A percentile compares a stretch with the other conserved stretches of the same genome.
These are phyloP conservation scores for Eugnorisma glareosa DNA, from an alignment of 2,888 invertebrate species.

Conservation along the genomic window DNA sequence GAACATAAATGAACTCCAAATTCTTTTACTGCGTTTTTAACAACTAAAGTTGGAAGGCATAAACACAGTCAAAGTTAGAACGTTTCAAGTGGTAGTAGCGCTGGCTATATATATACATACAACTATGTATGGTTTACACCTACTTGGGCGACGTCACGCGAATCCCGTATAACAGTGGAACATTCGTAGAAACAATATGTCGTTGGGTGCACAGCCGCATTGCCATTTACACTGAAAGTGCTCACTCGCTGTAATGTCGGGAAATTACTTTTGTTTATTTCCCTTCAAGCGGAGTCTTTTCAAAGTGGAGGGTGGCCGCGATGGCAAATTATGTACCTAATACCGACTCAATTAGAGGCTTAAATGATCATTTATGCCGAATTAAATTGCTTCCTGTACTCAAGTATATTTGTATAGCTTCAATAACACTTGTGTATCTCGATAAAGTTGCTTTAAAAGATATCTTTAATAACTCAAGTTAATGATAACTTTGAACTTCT, in stretches of 20 bases:
- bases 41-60: slow-evolving; percentile 47
- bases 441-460: slow-evolving; percentile 15
- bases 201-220: slow-evolving; percentile 73
- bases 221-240: slow-evolving; percentile 77
- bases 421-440: slow-evolving; percentile 38
- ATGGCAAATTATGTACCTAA: slow-evolving; percentile 62
- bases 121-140: slow-evolving; percentile 65
- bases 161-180: slow-evolving; percentile 74
- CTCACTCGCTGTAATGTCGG: slow-evolving; percentile 73
- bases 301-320: slow-evolving; percentile 59
- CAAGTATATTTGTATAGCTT: slow-evolving; percentile 41
- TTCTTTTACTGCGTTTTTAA: slow-evolving; percentile 49
- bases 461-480: slow-evolving; percentile 28
- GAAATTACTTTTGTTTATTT: slow-evolving; percentile 76
- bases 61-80: slow-evolving; percentile 43
- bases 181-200: slow-evolving; percentile 80
- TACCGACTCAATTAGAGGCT: slow-evolving; percentile 63
- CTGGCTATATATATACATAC: slow-evolving; percentile 25
- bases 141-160: slow-evolving; percentile 75
- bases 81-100: slow-evolving; percentile 43
- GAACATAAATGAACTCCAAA: slow-evolving; percentile 49
- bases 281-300: slow-evolving; percentile 70
- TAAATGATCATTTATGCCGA: slow-evolving; percentile 60
- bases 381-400: slow-evolving; percentile 57
- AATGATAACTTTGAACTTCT: slow-evolving; percentile 32